Base-by-base conservation (phyloP, 2,888 invertebrate genomes). In the Agrochola lota region DNA sequence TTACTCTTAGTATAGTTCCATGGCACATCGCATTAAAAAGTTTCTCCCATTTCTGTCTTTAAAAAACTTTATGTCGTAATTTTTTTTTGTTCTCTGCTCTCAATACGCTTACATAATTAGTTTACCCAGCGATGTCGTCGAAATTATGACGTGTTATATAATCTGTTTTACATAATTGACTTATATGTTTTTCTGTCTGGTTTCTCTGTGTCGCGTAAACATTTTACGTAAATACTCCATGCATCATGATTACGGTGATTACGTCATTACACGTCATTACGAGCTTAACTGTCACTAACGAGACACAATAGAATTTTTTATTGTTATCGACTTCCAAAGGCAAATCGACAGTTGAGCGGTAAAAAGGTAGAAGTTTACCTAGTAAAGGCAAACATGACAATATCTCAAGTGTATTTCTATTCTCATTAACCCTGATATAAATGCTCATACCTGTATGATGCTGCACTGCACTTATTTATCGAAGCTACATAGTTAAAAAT, bases 131-230 rank as follows among this genome's bases (percentile, higher is more conserved):
- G 26, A 17, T 46, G 76, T 74, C 52, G 73, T 68, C 12, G 4
- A 70, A 20, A 67, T 55, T 9, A 77, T 77, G n/a, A 64, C 77
- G 64, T 43, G 43, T 9, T 68, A 66, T 23, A 17, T 78, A 71
- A 78, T 71, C 59, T 26, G 43, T 55, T 78, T 71, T 77, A 76
- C 62, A 76, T 77, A 77, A 77, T 60, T 71, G 52, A 59, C 43
- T 77, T 77, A 71, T 77, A 49, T 59, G 35, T 46, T 77, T 66
- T 43, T 40, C 30, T 62, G 63, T 64, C 46, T 63, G 30, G 68
- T 49, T 68, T 49, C 75, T 43, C 17, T 63, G 23, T 52, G 49
- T 52, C 11, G 26, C 23, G 15, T 35, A 17, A 46, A 46, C 3
- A 43, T 46, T 55, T 73, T 20, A 57, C 30, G 43, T 30, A 43